Evolutionary conservation across 2,113 vertebrate species (phyloP), one percentile per base, ranked within the genome.

Genomic region (Baryphthengus martii): DNA sequence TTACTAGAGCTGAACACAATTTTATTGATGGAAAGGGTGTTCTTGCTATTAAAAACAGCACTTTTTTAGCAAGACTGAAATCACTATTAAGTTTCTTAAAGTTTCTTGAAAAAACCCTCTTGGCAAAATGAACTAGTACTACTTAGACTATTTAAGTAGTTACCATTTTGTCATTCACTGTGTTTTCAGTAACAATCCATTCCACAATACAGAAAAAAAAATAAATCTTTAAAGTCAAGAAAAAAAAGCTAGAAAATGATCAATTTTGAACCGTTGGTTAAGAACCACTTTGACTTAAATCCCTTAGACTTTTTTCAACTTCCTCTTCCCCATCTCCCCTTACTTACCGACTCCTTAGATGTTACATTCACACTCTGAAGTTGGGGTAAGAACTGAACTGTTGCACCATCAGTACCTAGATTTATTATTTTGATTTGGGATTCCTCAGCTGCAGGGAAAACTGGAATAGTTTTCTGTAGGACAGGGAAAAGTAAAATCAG

Each of bases 361-460:
- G 0, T 6, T 44, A 97, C 8, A 19, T 3, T 1, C 56, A 81
- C 53, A 14, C 0, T 29, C 8, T 3, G 2, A 74, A 52, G 31
- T 1, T 49, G 33, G 76, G 52, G 15, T 25, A 13, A 18, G 82
- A 97, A 94, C 4, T 6, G 7, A 81, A 94, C 42, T 17, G 24
- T n/a, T 73, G n/a, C 93, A 23, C 3, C 4, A 8, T 1, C 0
- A 47, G 15, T 63, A 39, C 95, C 98, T 76, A 99, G 95, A 95
- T 99, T 99, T 52, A 99, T 59, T 85, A 99, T 61, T 94, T 98
- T 99, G n/a, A 99, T 20, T 97, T 99, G 99, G 72, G 95, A 47
- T 95, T 98, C 97, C 5, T 91, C 95, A 72, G 80, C 84, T 17
- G 91, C 77, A 62, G 99, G 99, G 89, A 99, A 99, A 61, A 85